A percentile compares a stretch with the other conserved stretches of the same genome.
Conservation (phyloP, 2,797 vertebrate species). For the Florisuga fusca region DNA sequence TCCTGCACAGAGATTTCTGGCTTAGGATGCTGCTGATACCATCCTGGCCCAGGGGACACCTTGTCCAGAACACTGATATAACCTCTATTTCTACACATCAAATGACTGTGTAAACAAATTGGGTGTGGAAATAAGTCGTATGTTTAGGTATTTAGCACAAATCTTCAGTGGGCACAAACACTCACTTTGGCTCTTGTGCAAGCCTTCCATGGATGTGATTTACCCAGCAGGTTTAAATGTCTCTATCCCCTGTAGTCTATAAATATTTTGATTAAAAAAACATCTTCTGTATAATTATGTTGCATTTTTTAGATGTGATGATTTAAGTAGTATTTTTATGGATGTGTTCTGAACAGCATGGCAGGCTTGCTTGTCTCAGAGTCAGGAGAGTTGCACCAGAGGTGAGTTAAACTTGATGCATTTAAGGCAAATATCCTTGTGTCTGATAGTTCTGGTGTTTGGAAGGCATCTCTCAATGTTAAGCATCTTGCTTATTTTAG, state of each 20-base stretch:
- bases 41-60: background rate
- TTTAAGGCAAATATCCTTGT: background rate
- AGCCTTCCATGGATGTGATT: background rate
- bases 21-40: background rate
- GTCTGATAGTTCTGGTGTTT: background rate
- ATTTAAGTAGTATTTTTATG: background rate
- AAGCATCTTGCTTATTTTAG: constrained; percentile 13
- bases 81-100: background rate
- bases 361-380: background rate
- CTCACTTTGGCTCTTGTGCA: background rate
- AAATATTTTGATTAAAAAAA: background rate
- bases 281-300: background rate
- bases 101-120: background rate
- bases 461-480: background rate
- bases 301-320: background rate
- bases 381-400: background rate
- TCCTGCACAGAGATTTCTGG: background rate
- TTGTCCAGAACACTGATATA: background rate
- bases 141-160: background rate
- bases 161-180: rapidly evolving
- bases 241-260: background rate
- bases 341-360: background rate
- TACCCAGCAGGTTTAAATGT: background rate
- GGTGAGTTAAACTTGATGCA: background rate
- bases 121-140: background rate